Percentiles rank a stretch among this genome's conserved stretches.
Conservation (phyloP, 2,888 invertebrate genomes). For the Colletes collaris region DNA sequence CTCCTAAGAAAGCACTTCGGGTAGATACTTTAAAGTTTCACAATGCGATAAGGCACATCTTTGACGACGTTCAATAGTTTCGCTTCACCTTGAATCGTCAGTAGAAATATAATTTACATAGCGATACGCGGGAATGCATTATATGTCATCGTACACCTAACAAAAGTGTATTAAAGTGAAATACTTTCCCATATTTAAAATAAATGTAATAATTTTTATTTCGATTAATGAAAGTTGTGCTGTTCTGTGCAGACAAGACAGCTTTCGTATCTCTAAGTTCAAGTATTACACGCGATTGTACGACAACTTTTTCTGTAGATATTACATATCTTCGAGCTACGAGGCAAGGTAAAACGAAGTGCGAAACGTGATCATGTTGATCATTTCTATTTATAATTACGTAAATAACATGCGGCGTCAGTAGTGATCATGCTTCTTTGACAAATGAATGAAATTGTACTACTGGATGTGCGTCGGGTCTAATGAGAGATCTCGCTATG, state of each 20-base stretch:
- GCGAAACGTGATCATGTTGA: conserved; percentile 47
- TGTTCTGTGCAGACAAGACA: no score
- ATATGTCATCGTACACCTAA: no score
- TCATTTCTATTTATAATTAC: conserved; percentile 73
- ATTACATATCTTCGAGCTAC: conserved; percentile 7
- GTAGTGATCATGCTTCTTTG: conserved; percentile 17
- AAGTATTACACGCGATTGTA: background rate
- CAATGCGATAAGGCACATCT: conserved; percentile 21
- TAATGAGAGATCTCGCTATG: background rate
- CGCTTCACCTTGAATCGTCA: conserved; percentile 10
- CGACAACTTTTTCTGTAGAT: conserved; percentile 6
- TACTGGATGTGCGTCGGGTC: conserved; percentile 1
- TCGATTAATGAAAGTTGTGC: background rate
- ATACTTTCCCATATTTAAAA: no score
- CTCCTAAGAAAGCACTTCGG: conserved; percentile 6
- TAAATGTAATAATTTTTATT: no score
- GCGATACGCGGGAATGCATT: no score
- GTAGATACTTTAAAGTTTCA: conserved; percentile 24
- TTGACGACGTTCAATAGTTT: conserved; percentile 1
- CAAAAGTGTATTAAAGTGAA: no score
- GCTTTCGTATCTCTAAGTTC: background rate
- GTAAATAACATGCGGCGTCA: conserved; percentile 53
- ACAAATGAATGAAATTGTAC: conserved; percentile 38
- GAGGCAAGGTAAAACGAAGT: conserved; percentile 29
- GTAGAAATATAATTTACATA: background rate